Percentiles rank a stretch among this genome's conserved stretches.
Evolutionary conservation across 2,113 vertebrate species (phyloP).

Genomic region (Hippocampus guttulatus): DNA sequence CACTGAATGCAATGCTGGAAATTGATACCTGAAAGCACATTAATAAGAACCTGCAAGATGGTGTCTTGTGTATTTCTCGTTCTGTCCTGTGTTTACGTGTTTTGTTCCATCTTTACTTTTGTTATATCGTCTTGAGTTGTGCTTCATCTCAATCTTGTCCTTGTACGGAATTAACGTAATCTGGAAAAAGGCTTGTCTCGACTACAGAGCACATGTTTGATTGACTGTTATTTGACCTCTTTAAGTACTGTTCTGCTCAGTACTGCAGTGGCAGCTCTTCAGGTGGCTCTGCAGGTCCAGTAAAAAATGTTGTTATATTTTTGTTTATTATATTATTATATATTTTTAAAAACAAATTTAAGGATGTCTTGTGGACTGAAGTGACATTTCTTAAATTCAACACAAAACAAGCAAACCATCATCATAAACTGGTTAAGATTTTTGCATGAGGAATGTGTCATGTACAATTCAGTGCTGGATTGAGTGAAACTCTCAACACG

Average conservation of each 20-base stretch:
- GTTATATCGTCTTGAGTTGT: not conserved
- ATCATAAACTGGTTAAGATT: not conserved
- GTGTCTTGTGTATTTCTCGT: not conserved
- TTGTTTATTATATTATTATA: too few species aligned
- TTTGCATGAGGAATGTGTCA: slow-evolving; percentile 7
- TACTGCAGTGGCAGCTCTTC: not conserved
- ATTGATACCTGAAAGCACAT: too few species aligned
- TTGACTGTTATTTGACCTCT: not conserved
- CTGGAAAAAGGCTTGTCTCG: slow-evolving; percentile 2
- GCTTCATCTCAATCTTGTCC: slow-evolving; percentile 3
- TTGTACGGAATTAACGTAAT: not conserved
- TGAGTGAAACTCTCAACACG: slow-evolving; percentile 4
- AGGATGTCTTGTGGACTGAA: not conserved
- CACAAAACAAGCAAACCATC: not conserved
- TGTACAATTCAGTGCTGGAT: not conserved
- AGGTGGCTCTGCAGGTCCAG: not conserved
- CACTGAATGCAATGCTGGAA: too few species aligned
- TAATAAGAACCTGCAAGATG: too few species aligned
- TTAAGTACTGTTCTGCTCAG: not conserved
- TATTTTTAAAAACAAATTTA: not conserved
- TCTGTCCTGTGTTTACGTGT: not conserved
- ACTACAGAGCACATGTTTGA: not conserved
- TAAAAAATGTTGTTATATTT: not conserved
- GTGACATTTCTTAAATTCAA: not conserved
- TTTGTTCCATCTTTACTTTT: not conserved